These are phyloP conservation scores for Paracyprichromis sp. DNA, from an alignment of 2,113 vertebrate species.

Conservation along the genomic window DNA sequence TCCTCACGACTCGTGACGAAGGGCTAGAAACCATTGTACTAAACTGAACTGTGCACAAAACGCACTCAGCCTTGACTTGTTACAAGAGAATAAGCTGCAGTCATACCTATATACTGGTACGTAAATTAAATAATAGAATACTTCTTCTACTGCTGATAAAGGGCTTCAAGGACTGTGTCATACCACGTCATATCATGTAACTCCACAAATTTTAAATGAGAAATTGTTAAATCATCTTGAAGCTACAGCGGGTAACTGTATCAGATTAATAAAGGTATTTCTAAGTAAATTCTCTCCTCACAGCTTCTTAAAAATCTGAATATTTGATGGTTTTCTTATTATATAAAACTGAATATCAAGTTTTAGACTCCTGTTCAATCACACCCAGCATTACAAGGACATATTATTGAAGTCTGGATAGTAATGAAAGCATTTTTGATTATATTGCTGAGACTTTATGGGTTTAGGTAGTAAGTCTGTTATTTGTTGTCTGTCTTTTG, in stretches of 20 bases:
- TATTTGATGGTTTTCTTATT: background rate
- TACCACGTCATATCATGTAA: background rate
- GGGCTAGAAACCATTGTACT: fast-evolving
- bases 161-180: background rate
- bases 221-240: background rate
- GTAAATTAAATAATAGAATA: background rate
- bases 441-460: fast-evolving
- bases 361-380: fast-evolving
- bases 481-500: fast-evolving
- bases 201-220: background rate
- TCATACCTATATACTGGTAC: fast-evolving
- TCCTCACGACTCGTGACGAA: background rate
- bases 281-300: background rate
- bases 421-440: background rate
- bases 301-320: background rate
- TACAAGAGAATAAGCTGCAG: background rate
- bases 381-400: background rate
- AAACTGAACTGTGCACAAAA: background rate
- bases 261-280: background rate
- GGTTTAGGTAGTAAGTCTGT: fast-evolving
- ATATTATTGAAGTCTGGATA: background rate
- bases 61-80: background rate
- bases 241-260: fast-evolving
- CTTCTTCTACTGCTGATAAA: background rate
- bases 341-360: background rate